These are phyloP conservation scores for Rhopalosiphum padi DNA, from an alignment of 1,140 invertebrate genomes.

Conservation along the genomic window DNA sequence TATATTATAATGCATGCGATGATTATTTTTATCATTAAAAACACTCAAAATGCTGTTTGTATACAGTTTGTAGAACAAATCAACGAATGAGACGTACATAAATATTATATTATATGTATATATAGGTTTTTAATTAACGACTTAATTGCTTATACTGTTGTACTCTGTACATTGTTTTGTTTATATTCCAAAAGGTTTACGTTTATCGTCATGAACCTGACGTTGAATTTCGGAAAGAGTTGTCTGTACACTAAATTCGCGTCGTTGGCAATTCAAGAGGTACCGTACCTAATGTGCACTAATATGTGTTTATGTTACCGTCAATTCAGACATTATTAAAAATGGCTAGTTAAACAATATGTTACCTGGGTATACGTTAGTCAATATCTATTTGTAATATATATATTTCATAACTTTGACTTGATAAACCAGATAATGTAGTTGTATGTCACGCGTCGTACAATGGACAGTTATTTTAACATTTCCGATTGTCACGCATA, in stretches of 20 bases:
- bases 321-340: background rate
- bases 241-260: constrained; percentile 37
- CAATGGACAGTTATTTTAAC: background rate
- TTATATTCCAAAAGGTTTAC: background rate
- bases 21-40: background rate
- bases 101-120: background rate
- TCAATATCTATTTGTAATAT: background rate
- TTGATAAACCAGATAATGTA: background rate
- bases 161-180: background rate
- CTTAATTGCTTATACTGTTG: background rate
- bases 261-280: background rate
- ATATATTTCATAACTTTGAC: background rate
- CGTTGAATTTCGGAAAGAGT: constrained; percentile 35
- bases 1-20: background rate
- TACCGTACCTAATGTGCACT: background rate
- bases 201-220: background rate
- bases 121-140: background rate
- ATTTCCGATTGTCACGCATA: background rate
- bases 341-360: background rate
- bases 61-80: background rate
- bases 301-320: background rate
- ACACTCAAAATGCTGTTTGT: background rate
- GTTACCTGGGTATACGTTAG: background rate
- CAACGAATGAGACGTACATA: background rate
- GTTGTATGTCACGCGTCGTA: background rate